phyloP scores from a whole-genome alignment of 2,113 vertebrate species.

The Rhineura floridana region DNA sequence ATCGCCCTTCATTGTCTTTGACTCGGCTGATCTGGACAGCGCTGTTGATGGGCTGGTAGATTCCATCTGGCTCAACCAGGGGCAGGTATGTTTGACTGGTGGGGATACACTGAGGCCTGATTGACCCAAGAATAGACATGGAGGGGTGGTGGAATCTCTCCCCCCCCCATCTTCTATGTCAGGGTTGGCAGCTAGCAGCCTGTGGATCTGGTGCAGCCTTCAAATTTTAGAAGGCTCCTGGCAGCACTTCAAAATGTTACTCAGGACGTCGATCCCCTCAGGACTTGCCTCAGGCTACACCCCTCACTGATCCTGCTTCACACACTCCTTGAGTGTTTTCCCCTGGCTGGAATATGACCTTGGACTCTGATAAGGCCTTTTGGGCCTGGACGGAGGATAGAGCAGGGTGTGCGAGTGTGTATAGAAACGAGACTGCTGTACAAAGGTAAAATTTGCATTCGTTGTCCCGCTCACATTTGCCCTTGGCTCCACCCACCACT shows the following conservation, averaged over 20 bases:
- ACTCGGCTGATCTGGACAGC: constrained; percentile 64
- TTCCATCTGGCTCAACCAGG: constrained; percentile 69
- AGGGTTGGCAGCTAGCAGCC: background rate
- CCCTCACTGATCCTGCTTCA: too few species aligned
- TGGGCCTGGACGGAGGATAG: too few species aligned
- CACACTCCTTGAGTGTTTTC: too few species aligned
- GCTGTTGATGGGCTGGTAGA: constrained; percentile 70
- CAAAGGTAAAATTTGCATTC: too few species aligned
- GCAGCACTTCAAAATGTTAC: background rate
- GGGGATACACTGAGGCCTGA: constrained; percentile 50
- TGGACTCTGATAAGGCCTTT: too few species aligned
- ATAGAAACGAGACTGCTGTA: too few species aligned
- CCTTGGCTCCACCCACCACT: too few species aligned
- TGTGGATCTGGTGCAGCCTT: background rate
- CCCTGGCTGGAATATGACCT: too few species aligned
- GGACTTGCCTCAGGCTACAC: too few species aligned
- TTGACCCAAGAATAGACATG: constrained; percentile 60
- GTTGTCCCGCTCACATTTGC: too few species aligned
- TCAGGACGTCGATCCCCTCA: background rate
- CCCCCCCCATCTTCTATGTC: background rate
- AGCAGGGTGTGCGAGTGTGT: too few species aligned
- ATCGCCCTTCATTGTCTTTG: constrained; percentile 64
- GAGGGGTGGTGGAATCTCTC: background rate
- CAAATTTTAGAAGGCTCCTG: background rate
- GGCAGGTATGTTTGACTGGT: constrained; percentile 56